phyloP scores from a whole-genome alignment of 2,113 vertebrate genomes.

The Carollia perspicillata region DNA sequence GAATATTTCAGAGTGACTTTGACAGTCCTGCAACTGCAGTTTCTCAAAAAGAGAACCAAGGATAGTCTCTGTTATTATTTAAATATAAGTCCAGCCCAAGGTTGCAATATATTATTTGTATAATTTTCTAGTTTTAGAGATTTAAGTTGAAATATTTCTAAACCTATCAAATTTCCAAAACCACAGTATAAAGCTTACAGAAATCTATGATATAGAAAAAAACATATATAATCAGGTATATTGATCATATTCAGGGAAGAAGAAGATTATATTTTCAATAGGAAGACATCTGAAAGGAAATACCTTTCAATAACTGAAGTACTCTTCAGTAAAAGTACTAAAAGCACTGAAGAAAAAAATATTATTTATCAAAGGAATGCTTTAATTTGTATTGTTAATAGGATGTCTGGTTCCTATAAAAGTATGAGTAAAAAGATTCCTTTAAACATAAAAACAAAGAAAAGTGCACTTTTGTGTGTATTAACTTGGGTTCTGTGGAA shows the following conservation, averaged over 20 bases:
- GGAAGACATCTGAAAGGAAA: neutral
- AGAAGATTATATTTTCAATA: neutral
- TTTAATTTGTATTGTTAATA: neutral
- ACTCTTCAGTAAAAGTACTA: neutral
- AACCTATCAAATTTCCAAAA: constrained; percentile 36
- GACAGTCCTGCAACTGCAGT: constrained; percentile 52
- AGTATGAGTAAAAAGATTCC: neutral
- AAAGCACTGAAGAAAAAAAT: neutral
- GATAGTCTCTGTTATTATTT: constrained; percentile 40
- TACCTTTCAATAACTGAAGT: neutral
- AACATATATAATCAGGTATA: neutral
- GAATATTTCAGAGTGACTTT: constrained; percentile 72
- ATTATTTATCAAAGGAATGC: neutral
- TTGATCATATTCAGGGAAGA: neutral
- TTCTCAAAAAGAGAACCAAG: constrained; percentile 46
- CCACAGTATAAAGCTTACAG: neutral
- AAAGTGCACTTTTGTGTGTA: neutral
- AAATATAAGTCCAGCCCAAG: constrained; percentile 56
- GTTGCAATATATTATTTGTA: constrained; percentile 50
- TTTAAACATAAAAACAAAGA: neutral
- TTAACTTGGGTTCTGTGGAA: neutral
- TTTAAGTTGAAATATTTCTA: constrained; percentile 32
- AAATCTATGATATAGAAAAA: neutral
- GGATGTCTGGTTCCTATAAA: neutral
- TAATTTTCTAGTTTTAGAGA: constrained; percentile 25